Base-by-base conservation (phyloP, 2,888 invertebrate genomes). In the Mechanitis mazaeus region DNA sequence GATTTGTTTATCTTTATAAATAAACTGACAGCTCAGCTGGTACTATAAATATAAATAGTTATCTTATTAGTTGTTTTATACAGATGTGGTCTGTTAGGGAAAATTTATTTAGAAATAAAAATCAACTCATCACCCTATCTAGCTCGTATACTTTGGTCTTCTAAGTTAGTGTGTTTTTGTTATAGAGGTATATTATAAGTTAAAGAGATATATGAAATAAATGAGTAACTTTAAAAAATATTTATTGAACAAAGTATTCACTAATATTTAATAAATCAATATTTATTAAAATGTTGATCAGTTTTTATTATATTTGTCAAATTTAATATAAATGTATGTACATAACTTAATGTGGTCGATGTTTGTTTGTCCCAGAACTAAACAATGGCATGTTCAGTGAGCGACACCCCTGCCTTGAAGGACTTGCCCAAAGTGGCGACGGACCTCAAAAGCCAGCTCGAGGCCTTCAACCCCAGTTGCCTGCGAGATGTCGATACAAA, bases 401-500 rank as follows among this genome's bases (percentile, higher is more conserved):
- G 79, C 64, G 89, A 89, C 73, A 91, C 93, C 75, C 94, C 96
- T 85, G 93, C 95, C 81, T 93, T 97, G 71, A 96, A 97, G 91
- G 96, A 97, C 90, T 92, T 97, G 75, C 97, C 97, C 71, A 96
- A 96, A 92, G 97, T 97, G 70, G 95, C 95, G 71, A 93, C 93
- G 61, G 95, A 96, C 84, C 92, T 97, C 69, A 97, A 97, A 89
- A 95, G 94, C 80, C 97, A 97, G 91, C 92, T 98, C 74, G 96
- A 97, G 86, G 95, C 94, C 58, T 98, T 98, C 92, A 95, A 97
- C 85, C 93, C 95, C 65, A 94, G 94, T 77, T 94, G 95, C 77
- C 92, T 98, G 84, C 96, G 96, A 81, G 96, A 96, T 79, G 95
- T 96, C 7, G 94, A 94, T 74, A 97, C 97, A 62, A 93, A 95